Evolutionary conservation across 1,140 invertebrate genomes (phyloP).

Genomic region (Drosophila obscura): DNA sequence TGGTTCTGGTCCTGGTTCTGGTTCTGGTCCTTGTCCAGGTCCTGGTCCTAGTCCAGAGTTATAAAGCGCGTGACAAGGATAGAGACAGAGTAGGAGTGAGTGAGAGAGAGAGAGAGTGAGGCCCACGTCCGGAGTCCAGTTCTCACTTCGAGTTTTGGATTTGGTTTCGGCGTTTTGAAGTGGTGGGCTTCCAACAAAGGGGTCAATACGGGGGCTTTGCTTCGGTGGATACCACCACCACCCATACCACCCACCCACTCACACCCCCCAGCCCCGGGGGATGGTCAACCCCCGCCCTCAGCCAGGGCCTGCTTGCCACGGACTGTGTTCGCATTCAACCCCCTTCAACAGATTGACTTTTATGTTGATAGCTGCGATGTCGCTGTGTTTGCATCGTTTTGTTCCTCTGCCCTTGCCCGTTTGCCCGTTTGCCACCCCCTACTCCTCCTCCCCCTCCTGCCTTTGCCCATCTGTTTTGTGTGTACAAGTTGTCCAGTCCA

Average conservation of each 20-base stretch:
- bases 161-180: constrained; percentile 38
- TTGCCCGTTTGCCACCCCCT: neutral
- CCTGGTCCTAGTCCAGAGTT: neutral
- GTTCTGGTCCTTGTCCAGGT: constrained; percentile 17
- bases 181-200: constrained; percentile 41
- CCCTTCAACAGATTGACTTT: constrained; percentile 71
- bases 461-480: constrained; percentile 10
- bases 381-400: constrained; percentile 16
- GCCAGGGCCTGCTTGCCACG: neutral
- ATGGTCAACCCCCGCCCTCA: neutral
- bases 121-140: too few relatives aligned
- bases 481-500: constrained; percentile 39
- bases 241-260: constrained; percentile 1
- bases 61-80: neutral
- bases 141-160: constrained; percentile 15
- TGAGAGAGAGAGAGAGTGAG: constrained; percentile 7
- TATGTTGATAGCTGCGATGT: constrained; percentile 58
- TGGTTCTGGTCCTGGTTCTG: constrained; percentile 20
- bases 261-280: too few relatives aligned
- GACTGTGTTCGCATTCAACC: constrained; percentile 56
- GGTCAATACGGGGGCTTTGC: constrained; percentile 56
- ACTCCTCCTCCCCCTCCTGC: neutral
- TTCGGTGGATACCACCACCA: constrained; percentile 14
- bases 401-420: constrained; percentile 3
- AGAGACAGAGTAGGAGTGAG: neutral